Evolutionary conservation across 1,140 invertebrate species (phyloP), one percentile per base, ranked within the genome.

Genomic region (Lutraria rhynchaena): DNA sequence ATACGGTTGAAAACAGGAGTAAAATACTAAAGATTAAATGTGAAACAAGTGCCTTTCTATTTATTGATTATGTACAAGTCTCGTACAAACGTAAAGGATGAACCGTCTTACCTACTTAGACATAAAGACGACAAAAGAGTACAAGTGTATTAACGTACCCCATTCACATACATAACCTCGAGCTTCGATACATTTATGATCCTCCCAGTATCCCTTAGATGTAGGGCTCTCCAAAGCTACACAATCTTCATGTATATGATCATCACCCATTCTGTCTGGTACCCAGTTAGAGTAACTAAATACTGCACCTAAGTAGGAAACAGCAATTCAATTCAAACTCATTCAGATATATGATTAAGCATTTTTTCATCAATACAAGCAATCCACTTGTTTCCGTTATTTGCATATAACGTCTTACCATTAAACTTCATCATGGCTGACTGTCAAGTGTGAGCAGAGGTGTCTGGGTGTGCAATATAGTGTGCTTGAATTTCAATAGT

Each of bases 221-320:
- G 41, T 51, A 29, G 29, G 5, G 41, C 29, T 27, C 15, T 17
- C 49, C 69, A 58, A 41, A 11, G 53, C 22, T 13, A 73, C 69
- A 44, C 69, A 73, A 31, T 73, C 69, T 31, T 73, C 51, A 9
- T n/a, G 29, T 13, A 29, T 15, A 27, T 3, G n/a, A 27, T 3
- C 24, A n/a, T 29, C 31, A 24, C 37, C 35, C 37, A 37, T 57
- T 15, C 69, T 41, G 11, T 35, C 51, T 1, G 69, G 69, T 19
- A 31, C 35, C 69, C 69, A 73, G 27, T 73, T 55, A 22, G 69
- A 57, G 31, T 57, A 73, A 22, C 24, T 51, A 11, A 57, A 55
- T 7, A 9, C 53, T 55, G 53, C 27, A 9, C 53, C 53, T 22
- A 55, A 7, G n/a, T 4, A 27, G 7, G 53, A 55, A 55, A 27